Conservation (phyloP, 2,888 invertebrate species). For the Coleophora deauratella region DNA sequence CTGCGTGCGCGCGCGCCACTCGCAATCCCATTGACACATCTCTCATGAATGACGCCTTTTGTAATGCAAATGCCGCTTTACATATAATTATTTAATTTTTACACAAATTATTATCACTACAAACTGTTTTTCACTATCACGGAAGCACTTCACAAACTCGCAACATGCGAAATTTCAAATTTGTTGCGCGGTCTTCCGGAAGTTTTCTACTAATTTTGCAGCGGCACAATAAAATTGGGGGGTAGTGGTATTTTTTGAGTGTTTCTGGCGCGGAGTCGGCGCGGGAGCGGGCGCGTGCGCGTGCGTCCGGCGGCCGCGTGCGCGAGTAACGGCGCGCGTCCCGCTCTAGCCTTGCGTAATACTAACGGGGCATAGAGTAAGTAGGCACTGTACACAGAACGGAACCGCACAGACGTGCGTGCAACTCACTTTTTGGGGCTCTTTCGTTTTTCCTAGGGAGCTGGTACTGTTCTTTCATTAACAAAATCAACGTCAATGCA, state of each 20-base stretch:
- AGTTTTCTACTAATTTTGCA: no score
- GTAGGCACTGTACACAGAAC: slow-evolving; percentile 45
- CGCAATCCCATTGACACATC: slow-evolving; percentile 63
- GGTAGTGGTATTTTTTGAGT: no score
- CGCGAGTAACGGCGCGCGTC: slow-evolving; percentile 32
- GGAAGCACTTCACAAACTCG: slow-evolving; percentile 4
- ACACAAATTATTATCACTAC: neutral
- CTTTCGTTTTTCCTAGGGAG: no score
- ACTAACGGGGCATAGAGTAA: slow-evolving; percentile 66
- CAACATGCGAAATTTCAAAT: neutral
- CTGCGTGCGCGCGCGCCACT: slow-evolving; percentile 40
- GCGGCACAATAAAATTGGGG: no score
- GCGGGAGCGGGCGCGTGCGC: slow-evolving; percentile 31
- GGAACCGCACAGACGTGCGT: slow-evolving; percentile 10
- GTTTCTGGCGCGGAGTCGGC: no score
- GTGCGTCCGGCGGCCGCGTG: slow-evolving; percentile 27
- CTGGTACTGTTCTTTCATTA: no score
- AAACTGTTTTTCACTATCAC: neutral
- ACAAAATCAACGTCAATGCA: no score
- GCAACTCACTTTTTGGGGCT: neutral
- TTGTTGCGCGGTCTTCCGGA: neutral
- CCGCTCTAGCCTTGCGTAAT: slow-evolving; percentile 60
- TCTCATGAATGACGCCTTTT: slow-evolving; percentile 42
- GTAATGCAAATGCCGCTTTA: slow-evolving; percentile 11
- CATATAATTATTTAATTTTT: slow-evolving; percentile 17